Evolutionary conservation across 2,888 invertebrate species (phyloP).

Genomic region (Dorcus hopei): DNA sequence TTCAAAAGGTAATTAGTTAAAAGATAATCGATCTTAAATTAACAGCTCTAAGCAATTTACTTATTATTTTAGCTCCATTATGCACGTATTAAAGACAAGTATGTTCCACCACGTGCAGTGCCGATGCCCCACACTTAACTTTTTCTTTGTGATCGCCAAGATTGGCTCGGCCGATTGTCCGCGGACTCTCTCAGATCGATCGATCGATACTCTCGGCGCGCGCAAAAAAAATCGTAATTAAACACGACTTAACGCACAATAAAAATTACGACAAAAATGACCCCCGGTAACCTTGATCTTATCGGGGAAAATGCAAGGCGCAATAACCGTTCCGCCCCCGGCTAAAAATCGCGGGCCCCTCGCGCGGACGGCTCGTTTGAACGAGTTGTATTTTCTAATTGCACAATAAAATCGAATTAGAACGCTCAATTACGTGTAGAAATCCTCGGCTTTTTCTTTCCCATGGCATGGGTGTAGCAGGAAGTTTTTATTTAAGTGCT

Average conservation of each 20-base stretch:
- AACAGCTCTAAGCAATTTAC: no score
- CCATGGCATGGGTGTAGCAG: conserved; percentile 5
- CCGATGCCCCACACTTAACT: no score
- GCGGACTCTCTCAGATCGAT: background rate
- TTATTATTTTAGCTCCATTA: no score
- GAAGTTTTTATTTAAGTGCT: background rate
- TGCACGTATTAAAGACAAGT: no score
- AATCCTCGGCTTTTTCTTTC: background rate
- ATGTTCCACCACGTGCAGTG: no score
- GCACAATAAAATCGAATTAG: conserved; percentile 5
- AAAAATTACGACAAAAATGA: conserved; percentile 4
- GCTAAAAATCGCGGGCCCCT: conserved; percentile 4
- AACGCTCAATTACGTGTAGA: background rate
- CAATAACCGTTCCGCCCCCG: conserved; percentile 1
- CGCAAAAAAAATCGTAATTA: background rate
- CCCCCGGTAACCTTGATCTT: conserved; percentile 5
- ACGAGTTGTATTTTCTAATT: conserved; percentile 3
- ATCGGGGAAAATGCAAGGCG: conserved; percentile 3
- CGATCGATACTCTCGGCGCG: background rate
- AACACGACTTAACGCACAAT: background rate
- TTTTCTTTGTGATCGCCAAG: background rate
- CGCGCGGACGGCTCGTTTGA: background rate
- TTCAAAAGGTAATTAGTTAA: no score
- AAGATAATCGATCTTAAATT: no score
- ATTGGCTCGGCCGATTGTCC: background rate